These are phyloP conservation scores for Epizoanthus illoricatus DNA, from an alignment of 92 coral and sea anemone species.

Conservation along the genomic window DNA sequence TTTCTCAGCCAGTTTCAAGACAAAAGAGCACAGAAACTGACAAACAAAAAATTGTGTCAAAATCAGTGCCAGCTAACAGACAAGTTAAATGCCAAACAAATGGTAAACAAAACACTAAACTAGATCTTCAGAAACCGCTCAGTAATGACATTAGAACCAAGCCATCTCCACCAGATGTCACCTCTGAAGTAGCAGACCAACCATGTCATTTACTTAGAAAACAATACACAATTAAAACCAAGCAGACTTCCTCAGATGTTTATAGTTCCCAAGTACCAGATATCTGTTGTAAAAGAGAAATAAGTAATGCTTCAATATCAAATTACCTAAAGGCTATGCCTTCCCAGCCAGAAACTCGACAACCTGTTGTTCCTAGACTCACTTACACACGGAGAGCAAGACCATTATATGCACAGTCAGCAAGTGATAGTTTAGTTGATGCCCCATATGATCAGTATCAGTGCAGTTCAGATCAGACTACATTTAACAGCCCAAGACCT, in stretches of 20 bases:
- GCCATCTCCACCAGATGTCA: neutral
- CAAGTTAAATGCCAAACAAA: neutral
- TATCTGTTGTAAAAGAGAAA: conserved; percentile 55
- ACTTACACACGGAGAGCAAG: conserved; percentile 64
- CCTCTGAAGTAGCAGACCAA: neutral
- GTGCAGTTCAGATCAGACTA: neutral
- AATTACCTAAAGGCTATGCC: conserved; percentile 72
- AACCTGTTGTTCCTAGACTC: conserved; percentile 54
- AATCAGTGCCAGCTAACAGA: neutral
- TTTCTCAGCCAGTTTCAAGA: neutral
- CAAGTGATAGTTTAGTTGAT: neutral
- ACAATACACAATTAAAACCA: neutral
- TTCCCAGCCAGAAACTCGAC: conserved; percentile 12
- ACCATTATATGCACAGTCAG: neutral
- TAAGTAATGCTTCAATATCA: conserved; percentile 75
- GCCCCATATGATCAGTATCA: neutral
- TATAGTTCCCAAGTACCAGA: conserved; percentile 16
- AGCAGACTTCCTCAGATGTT: neutral
- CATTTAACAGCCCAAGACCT: neutral
- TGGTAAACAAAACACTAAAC: neutral
- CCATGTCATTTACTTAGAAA: neutral
- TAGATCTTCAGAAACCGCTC: neutral
- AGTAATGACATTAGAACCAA: neutral
- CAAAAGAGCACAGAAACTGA: neutral
- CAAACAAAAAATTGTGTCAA: neutral